phyloP scores from a whole-genome alignment of 2,113 vertebrate genomes.

The Myotis davidii region DNA sequence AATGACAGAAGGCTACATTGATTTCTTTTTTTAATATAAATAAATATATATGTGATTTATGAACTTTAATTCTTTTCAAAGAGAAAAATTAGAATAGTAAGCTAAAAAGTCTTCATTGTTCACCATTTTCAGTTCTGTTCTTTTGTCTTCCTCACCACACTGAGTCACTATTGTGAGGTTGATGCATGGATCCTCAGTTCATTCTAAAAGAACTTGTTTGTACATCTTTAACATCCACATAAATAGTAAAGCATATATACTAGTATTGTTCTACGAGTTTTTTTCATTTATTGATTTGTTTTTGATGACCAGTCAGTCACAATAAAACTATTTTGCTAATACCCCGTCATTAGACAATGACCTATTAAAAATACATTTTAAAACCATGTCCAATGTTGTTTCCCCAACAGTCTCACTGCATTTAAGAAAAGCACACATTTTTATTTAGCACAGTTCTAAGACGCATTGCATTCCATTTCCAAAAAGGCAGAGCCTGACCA shows the following conservation, averaged over 20 bases:
- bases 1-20: neutral
- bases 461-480: neutral
- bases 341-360: conserved; percentile 1
- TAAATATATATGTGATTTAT: neutral
- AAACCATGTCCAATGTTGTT: neutral
- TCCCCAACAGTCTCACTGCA: neutral
- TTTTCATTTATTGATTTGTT: neutral
- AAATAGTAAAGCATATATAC: neutral
- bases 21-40: neutral
- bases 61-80: conserved; percentile 44
- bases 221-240: neutral
- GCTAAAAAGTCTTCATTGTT: neutral
- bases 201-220: neutral
- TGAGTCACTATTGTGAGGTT: neutral
- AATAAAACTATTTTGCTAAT: conserved; percentile 24
- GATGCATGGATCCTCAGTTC: neutral
- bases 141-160: neutral
- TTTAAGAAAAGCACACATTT: neutral
- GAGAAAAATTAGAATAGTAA: neutral
- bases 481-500: neutral
- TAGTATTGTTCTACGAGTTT: neutral
- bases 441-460: neutral
- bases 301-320: neutral
- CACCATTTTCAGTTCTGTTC: neutral
- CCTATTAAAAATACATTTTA: conserved; percentile 47